Evolutionary conservation across 2,888 invertebrate genomes (phyloP), one percentile per base, ranked within the genome.

Genomic region (Pammene aurita): DNA sequence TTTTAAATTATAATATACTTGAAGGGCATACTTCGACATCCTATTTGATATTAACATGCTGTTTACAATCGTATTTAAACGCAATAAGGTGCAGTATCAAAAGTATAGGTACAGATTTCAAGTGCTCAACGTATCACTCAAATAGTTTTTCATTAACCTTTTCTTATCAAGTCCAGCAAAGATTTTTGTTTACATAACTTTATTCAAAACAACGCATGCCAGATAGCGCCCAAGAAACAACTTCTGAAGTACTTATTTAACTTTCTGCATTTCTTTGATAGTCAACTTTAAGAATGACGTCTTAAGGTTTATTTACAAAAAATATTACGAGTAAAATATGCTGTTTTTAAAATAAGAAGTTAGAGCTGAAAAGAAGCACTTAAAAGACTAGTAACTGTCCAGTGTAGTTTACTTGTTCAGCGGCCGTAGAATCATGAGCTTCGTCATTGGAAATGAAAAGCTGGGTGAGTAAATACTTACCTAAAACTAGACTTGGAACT

Each of bases 391-490:
- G 62, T n/a, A 6, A 9, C 52, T 52, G 35, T 16, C 0, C 2
- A 41, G 18, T 62, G 5, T 2, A n/a, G 4, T 4, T 7, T 50
- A 38, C 4, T 38, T 7, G 48, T 35, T 50, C 38, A 26, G 41
- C n/a, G 38, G 18, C 41, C 42, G 52, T 72, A 54, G 71, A 55
- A 64, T 71, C 64, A 71, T 72, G 60, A 76, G 76, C 64, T 73
- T 80, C 57, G 14, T 80, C 67, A 83, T 91, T 66, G 89, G 88
- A 63, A 91, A 87, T 75, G 89, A 88, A n/a, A 77, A 65, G 35
- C 72, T 90, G 76, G 84, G 92, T 92, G 72, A 87, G 85, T 60
- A 11, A 26, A 6, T 54, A 11, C 57, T 94, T 26, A 26, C 26
- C 26, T 26, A 26, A 26, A 26, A 4, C 26, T 26, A 26, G 1